These are phyloP conservation scores for Drosophila mauritiana DNA, from an alignment of 1,140 invertebrate species.

Conservation along the genomic window DNA sequence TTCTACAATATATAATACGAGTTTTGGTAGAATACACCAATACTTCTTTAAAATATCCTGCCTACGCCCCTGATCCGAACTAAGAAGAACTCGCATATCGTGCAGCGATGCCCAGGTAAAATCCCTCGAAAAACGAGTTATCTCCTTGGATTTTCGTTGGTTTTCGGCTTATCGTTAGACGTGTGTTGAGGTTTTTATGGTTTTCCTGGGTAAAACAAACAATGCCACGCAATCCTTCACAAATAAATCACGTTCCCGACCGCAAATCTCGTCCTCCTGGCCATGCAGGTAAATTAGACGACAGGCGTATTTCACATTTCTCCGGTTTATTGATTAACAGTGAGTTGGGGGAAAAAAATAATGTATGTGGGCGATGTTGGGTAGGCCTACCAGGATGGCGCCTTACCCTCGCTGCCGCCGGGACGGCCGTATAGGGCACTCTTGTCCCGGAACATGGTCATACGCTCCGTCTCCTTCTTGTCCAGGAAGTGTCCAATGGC, in stretches of 20 bases:
- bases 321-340: slow-evolving; percentile 66
- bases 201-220: slow-evolving; percentile 64
- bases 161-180: slow-evolving; percentile 52
- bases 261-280: slow-evolving; percentile 32
- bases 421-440: slow-evolving; percentile 89
- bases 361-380: slow-evolving; percentile 24
- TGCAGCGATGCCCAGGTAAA: slow-evolving; percentile 41
- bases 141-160: slow-evolving; percentile 27
- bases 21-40: background rate
- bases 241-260: slow-evolving; percentile 68
- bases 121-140: slow-evolving; percentile 58
- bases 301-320: slow-evolving; percentile 40
- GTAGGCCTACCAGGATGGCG: slow-evolving; percentile 88
- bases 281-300: slow-evolving; percentile 25
- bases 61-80: background rate
- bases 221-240: slow-evolving; percentile 70
- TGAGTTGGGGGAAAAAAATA: slow-evolving; percentile 29
- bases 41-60: background rate
- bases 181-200: slow-evolving; percentile 68
- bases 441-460: slow-evolving; percentile 90
- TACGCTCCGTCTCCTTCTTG: slow-evolving; percentile 88
- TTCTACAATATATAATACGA: background rate
- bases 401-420: slow-evolving; percentile 87
- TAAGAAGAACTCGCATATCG: background rate
- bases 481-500: slow-evolving; percentile 88